A percentile compares a stretch with the other conserved stretches of the same genome.
Evolutionary conservation across 2,888 invertebrate species (phyloP).

Genomic region (Hypercompe scribonia): DNA sequence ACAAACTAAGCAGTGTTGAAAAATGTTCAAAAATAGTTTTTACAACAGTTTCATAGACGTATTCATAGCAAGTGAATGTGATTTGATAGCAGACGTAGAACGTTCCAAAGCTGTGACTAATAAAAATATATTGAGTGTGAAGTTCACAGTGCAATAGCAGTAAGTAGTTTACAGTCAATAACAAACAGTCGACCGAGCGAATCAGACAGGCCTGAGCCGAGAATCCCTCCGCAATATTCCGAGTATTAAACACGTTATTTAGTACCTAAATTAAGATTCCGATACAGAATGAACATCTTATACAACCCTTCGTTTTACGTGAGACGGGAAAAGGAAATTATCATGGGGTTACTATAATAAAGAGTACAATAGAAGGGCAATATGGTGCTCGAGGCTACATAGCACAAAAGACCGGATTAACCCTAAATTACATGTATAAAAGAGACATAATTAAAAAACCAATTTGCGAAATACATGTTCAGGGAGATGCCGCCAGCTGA

Average conservation of each 20-base stretch:
- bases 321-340: conserved; percentile 58
- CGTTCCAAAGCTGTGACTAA: conserved; percentile 24
- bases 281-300: conserved; percentile 43
- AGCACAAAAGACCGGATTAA: conserved; percentile 61
- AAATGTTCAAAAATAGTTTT: conserved; percentile 10
- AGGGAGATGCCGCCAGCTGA: conserved; percentile 50
- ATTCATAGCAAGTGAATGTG: conserved; percentile 24
- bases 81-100: conserved; percentile 20
- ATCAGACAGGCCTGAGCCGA: conserved; percentile 11
- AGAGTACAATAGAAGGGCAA: conserved; percentile 63
- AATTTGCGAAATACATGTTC: conserved; percentile 62
- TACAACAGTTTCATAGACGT: conserved; percentile 21
- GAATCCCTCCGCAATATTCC: conserved; percentile 32
- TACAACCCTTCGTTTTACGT: conserved; percentile 54
- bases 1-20: conserved; percentile 7
- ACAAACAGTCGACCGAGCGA: conserved; percentile 20
- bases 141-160: conserved; percentile 31
- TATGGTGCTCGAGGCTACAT: conserved; percentile 58
- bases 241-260: conserved; percentile 47
- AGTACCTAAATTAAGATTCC: conserved; percentile 52
- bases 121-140: conserved; percentile 37
- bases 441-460: conserved; percentile 77
- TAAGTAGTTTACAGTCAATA: conserved; percentile 36
- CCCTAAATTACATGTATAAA: conserved; percentile 69
- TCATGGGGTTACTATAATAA: conserved; percentile 62